Evolutionary conservation across 2,113 vertebrate genomes (phyloP).

Genomic region (Perca schrenkii): DNA sequence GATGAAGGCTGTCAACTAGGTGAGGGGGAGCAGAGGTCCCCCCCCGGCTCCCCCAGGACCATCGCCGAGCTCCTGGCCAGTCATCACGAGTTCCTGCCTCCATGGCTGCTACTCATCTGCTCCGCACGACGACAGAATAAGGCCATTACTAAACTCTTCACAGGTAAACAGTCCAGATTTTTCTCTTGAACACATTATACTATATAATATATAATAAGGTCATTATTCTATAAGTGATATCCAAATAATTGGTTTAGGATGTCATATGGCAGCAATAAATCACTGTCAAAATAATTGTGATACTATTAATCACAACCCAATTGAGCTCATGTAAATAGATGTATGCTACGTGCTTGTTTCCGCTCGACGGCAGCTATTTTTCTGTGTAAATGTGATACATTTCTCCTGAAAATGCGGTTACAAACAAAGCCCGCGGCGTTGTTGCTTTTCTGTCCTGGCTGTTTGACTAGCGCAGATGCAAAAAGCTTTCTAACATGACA

Average conservation of each 20-base stretch:
- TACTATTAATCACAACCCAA: not conserved
- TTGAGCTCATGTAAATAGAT: not conserved
- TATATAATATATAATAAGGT: not conserved
- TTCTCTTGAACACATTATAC: too few species aligned
- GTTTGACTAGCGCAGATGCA: conserved; percentile 22
- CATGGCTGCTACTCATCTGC: conserved; percentile 96
- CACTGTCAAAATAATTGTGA: not conserved
- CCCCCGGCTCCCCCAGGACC: conserved; percentile 87
- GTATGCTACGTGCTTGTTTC: not conserved
- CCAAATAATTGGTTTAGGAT: not conserved
- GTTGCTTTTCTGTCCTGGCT: not conserved
- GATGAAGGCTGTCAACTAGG: conserved; percentile 91
- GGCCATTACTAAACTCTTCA: conserved; percentile 96
- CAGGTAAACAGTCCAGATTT: conserved; percentile 82
- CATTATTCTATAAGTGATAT: not conserved
- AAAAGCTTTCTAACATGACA: conserved; percentile 29
- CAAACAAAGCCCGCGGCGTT: conserved; percentile 13
- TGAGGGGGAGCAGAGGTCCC: conserved; percentile 88
- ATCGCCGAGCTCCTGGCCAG: conserved; percentile 94
- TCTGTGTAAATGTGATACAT: conserved; percentile 29
- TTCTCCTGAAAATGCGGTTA: conserved; percentile 12
- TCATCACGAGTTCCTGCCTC: conserved; percentile 96
- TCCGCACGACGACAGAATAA: conserved; percentile 97
- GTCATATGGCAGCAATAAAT: not conserved
- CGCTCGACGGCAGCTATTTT: not conserved